Base-by-base conservation (phyloP, 2,797 vertebrate species). In the Melanotaenia trifasciata region DNA sequence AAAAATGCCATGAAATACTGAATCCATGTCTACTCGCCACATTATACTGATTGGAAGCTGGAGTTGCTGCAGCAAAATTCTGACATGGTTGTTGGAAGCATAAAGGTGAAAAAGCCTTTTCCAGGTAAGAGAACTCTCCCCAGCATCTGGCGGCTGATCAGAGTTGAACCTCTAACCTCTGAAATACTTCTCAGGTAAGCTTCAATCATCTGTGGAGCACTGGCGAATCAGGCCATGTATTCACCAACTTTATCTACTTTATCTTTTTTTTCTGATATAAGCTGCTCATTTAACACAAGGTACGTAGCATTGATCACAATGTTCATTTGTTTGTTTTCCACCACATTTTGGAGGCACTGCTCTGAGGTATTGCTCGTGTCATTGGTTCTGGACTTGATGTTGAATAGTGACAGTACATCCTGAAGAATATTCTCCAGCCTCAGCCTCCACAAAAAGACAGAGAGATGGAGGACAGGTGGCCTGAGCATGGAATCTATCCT, bases 121-220 rank as follows among this genome's bases (percentile, higher is more conserved):
- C 47, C 33, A 64, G 58, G 72, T 70, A 73, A 74, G 57, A 67
- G 47, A 38, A 53, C 45, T 67, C 72, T 50, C 20, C 59, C 67
- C 33, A 62, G 76, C 80, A 84, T 84, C 78, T 84, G 86, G 78
- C 47, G 47, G 60, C 26, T 54, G 56, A 78, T 71, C 64, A 69
- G 67, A 84, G 80, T 70, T 76, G 73, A 85, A 88, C 64, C 33
- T 81, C 45, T 68, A 59, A 83, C 85, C 81, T 74, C 65, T 72
- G 82, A 65, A 78, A 43, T 6, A 9, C 71, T 75, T 65, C 62
- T 67, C 66, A 70, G 54, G 50, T 26, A 20, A 32, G 16, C 28
- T 47, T 64, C 59, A 53, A 45, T 72, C 51, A 33, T 35, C 26
- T 56, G 67, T 45, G 63, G 22, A 38, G 26, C 70, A 78, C 81